These are phyloP conservation scores for Sphaerodactylus townsendi DNA, from an alignment of 2,113 vertebrate genomes.

Conservation along the genomic window DNA sequence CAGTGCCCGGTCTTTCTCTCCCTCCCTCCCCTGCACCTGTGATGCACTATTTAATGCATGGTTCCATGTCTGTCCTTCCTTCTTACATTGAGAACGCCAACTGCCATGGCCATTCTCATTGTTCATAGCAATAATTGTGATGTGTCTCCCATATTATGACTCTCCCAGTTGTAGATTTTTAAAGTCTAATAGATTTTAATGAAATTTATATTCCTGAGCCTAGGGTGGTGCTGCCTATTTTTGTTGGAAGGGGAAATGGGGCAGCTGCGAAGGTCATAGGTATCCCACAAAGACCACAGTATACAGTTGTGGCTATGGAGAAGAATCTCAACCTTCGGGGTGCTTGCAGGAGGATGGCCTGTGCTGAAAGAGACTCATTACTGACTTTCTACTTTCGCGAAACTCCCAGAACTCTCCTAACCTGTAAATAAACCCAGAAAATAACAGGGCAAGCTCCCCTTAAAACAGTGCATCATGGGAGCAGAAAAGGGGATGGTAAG, in stretches of 20 bases:
- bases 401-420: neutral
- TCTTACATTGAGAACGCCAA: conserved; percentile 42
- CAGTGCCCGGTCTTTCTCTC: neutral
- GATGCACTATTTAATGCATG: conserved; percentile 27
- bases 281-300: no score
- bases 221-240: conserved; percentile 54
- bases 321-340: neutral
- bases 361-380: neutral
- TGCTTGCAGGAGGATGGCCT: neutral
- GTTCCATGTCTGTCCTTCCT: conserved; percentile 41
- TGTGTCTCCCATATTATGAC: conserved; percentile 58
- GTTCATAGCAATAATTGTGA: conserved; percentile 69
- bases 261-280: neutral
- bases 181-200: conserved; percentile 81
- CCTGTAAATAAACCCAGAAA: neutral
- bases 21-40: neutral
- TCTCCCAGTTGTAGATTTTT: conserved; percentile 73
- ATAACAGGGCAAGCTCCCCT: neutral
- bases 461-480: neutral
- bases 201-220: conserved; percentile 81
- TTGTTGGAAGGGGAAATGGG: conserved; percentile 22
- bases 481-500: fast-evolving
- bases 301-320: neutral
- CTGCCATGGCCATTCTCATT: conserved; percentile 48
- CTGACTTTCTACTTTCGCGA: neutral